These are phyloP conservation scores for Drosophila macrospina DNA, from an alignment of 2,888 invertebrate species.

Conservation along the genomic window DNA sequence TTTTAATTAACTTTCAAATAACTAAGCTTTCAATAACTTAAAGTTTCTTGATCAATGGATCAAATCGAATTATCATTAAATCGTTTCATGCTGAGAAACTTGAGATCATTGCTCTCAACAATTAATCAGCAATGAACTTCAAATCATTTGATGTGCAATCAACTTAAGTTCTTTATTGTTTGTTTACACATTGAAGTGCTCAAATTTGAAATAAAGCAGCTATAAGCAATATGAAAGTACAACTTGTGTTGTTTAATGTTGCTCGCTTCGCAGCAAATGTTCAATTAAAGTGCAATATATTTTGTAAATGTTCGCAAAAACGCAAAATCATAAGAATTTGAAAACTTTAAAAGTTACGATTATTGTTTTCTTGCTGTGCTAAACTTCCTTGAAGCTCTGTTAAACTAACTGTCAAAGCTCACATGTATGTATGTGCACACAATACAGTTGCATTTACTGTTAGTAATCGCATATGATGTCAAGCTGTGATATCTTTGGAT, in stretches of 20 bases:
- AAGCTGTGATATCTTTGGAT: constrained; percentile 8
- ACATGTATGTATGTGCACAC: too few species aligned
- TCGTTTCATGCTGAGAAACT: too few species aligned
- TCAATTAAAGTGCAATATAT: background rate
- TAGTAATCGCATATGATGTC: constrained; percentile 27
- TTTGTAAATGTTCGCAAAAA: too few species aligned
- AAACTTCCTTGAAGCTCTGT: background rate
- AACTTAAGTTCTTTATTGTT: constrained; percentile 3
- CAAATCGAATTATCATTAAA: background rate
- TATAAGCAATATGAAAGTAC: constrained; percentile 1
- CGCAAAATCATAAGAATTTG: too few species aligned
- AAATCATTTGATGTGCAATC: background rate
- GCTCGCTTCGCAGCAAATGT: background rate
- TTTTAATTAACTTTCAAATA: constrained; percentile 6
- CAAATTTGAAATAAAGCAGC: background rate
- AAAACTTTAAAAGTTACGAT: too few species aligned
- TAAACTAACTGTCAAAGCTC: constrained; percentile 6
- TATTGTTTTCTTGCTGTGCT: background rate
- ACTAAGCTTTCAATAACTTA: too few species aligned
- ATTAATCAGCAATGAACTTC: background rate
- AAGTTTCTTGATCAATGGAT: background rate
- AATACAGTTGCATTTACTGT: constrained; percentile 10
- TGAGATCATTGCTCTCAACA: background rate
- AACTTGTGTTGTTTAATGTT: background rate
- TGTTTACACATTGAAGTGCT: constrained; percentile 2